Percentiles rank a stretch among this genome's conserved stretches.
Conservation (phyloP, 2,797 vertebrate genomes). For the Oryzias sinensis region DNA sequence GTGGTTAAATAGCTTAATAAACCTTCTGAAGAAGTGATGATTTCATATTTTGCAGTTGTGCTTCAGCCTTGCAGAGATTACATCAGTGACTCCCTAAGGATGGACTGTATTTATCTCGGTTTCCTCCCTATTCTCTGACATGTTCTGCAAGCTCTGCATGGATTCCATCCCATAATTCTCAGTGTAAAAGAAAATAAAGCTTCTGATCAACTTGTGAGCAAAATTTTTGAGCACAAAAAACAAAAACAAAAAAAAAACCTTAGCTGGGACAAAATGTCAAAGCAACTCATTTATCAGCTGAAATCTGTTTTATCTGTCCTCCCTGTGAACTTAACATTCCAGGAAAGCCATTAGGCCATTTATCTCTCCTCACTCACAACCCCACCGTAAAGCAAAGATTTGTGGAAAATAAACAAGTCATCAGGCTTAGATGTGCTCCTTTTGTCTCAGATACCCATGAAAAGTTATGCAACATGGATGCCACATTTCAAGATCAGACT, state of each 20-base stretch:
- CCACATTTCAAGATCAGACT: slow-evolving; percentile 13
- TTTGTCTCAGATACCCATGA: slow-evolving; percentile 42
- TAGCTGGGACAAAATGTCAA: background rate
- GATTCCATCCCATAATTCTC: too few species aligned
- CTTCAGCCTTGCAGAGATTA: too few species aligned
- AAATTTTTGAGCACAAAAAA: slow-evolving; percentile 14
- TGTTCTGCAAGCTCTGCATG: too few species aligned
- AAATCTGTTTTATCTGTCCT: slow-evolving; percentile 59
- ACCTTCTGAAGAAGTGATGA: too few species aligned
- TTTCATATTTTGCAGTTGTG: too few species aligned
- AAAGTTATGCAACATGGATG: slow-evolving; percentile 39
- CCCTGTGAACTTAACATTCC: slow-evolving; percentile 71
- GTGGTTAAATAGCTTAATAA: too few species aligned
- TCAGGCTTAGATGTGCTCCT: slow-evolving; percentile 44
- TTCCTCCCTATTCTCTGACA: too few species aligned
- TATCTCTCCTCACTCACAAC: slow-evolving; percentile 61
- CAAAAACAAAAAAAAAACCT: too few species aligned
- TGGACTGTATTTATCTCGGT: too few species aligned
- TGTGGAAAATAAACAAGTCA: slow-evolving; percentile 66
- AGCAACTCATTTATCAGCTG: slow-evolving; percentile 41
- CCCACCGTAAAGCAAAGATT: slow-evolving; percentile 41
- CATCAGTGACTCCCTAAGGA: too few species aligned
- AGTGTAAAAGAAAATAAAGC: too few species aligned
- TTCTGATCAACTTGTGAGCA: too few species aligned
- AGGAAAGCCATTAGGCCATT: slow-evolving; percentile 73